Percentiles rank a stretch among this genome's conserved stretches.
Evolutionary conservation across 2,888 invertebrate genomes (phyloP).

Genomic region (Dermolepida albohirtum): DNA sequence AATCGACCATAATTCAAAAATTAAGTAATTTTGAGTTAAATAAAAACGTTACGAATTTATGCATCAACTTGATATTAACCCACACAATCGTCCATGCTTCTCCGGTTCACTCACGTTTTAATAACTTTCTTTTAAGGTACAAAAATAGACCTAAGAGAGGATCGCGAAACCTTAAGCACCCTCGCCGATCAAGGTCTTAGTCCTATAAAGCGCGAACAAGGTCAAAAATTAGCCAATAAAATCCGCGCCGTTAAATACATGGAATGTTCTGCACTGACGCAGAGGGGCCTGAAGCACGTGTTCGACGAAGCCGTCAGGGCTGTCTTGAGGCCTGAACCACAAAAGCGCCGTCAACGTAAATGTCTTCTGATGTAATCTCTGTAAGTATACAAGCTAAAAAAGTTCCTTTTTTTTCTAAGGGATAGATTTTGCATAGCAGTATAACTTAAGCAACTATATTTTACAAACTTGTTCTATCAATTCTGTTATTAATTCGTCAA

Average conservation of each 20-base stretch:
- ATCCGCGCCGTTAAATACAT: constrained; percentile 98
- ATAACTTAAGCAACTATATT: too few relatives aligned
- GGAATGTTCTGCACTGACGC: constrained; percentile 99
- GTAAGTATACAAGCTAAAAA: too few relatives aligned
- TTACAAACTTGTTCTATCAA: too few relatives aligned
- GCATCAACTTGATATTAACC: too few relatives aligned
- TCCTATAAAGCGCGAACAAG: constrained; percentile 97
- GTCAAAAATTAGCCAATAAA: constrained; percentile 98
- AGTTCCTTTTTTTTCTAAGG: too few relatives aligned
- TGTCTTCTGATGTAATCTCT: constrained; percentile 69
- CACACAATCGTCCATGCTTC: too few relatives aligned
- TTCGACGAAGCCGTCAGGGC: constrained; percentile 99
- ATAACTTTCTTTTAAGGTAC: constrained; percentile 76
- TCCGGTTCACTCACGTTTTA: too few relatives aligned
- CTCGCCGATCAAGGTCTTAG: constrained; percentile 94
- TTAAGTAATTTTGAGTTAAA: too few relatives aligned
- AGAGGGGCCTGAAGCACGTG: constrained; percentile 97
- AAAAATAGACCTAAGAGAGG: constrained; percentile 98
- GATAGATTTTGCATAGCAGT: too few relatives aligned
- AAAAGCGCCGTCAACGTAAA: constrained; percentile 93
- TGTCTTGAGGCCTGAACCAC: constrained; percentile 96
- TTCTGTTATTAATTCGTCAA: too few relatives aligned
- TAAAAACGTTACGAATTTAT: too few relatives aligned
- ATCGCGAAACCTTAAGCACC: constrained; percentile 92
- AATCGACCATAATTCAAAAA: too few relatives aligned